phyloP scores from a whole-genome alignment of 2,888 invertebrate genomes.

The Phoenoteleia sp. region DNA sequence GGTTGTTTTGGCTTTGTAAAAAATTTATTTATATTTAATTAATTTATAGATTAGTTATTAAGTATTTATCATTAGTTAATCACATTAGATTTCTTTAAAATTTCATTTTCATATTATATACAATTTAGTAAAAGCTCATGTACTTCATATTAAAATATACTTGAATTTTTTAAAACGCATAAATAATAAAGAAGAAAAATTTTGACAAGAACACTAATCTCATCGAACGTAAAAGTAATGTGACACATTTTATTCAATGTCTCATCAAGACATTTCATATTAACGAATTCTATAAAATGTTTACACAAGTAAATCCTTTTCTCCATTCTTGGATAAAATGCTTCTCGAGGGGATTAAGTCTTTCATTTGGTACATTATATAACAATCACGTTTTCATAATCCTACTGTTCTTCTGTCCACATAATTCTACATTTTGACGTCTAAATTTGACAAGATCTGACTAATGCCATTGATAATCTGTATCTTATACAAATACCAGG shows the following conservation, averaged over 20 bases:
- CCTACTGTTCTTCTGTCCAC: slow-evolving; percentile 18
- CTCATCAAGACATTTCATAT: slow-evolving; percentile 27
- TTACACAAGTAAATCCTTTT: slow-evolving; percentile 60
- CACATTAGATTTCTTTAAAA: too few species aligned
- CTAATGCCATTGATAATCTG: slow-evolving; percentile 47
- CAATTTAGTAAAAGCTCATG: too few species aligned
- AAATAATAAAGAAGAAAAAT: too few species aligned
- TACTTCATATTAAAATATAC: too few species aligned
- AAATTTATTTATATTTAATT: too few species aligned
- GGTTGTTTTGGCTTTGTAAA: too few species aligned
- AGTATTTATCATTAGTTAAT: too few species aligned
- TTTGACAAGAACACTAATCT: too few species aligned
- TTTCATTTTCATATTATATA: too few species aligned
- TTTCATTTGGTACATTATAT: slow-evolving; percentile 38
- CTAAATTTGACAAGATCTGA: slow-evolving; percentile 54
- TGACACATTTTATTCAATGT: slow-evolving; percentile 22
- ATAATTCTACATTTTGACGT: slow-evolving; percentile 44
- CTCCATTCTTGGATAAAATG: slow-evolving; percentile 41
- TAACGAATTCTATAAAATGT: slow-evolving; percentile 47
- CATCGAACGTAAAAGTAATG: too few species aligned
- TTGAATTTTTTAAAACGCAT: too few species aligned
- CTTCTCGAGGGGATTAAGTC: slow-evolving; percentile 41
- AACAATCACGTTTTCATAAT: slow-evolving; percentile 56
- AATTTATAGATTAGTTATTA: too few species aligned
- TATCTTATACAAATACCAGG: slow-evolving; percentile 1